Conservation (phyloP, 1,140 invertebrate genomes). For the Thaumatotibia leucotreta region DNA sequence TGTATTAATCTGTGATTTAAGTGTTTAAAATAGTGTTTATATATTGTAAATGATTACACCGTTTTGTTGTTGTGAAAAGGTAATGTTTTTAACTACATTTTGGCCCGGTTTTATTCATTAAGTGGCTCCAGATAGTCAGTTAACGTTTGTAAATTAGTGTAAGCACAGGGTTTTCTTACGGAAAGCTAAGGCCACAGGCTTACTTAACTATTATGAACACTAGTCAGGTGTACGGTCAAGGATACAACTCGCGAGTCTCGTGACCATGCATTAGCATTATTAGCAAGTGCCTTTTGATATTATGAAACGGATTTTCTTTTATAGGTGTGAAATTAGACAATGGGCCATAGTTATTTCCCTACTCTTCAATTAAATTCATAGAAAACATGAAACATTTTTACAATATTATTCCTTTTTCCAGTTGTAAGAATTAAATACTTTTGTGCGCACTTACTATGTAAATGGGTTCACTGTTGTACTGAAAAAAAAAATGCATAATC, state of each 20-base stretch:
- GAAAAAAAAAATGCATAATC: too few relatives aligned
- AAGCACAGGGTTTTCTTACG: neutral
- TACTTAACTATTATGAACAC: neutral
- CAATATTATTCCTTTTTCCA: too few relatives aligned
- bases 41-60: neutral
- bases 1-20: conserved; percentile 1
- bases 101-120: neutral
- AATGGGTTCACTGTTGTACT: too few relatives aligned
- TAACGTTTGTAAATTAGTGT: neutral
- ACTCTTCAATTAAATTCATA: too few relatives aligned
- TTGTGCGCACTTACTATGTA: too few relatives aligned
- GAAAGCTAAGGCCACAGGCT: neutral
- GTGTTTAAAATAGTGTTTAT: neutral
- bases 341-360: too few relatives aligned
- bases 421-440: too few relatives aligned
- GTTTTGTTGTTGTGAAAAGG: neutral
- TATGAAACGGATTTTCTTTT: neutral
- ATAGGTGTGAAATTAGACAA: too few relatives aligned
- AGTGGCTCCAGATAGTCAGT: neutral
- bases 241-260: neutral
- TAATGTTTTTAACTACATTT: conserved; percentile 1
- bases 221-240: neutral
- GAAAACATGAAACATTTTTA: too few relatives aligned
- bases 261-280: neutral
- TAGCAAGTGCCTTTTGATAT: neutral